A percentile compares a stretch with the other conserved stretches of the same genome.
These are phyloP conservation scores for Lepilemur septentrionalis DNA, from an alignment of 2,797 vertebrate species.

Conservation along the genomic window DNA sequence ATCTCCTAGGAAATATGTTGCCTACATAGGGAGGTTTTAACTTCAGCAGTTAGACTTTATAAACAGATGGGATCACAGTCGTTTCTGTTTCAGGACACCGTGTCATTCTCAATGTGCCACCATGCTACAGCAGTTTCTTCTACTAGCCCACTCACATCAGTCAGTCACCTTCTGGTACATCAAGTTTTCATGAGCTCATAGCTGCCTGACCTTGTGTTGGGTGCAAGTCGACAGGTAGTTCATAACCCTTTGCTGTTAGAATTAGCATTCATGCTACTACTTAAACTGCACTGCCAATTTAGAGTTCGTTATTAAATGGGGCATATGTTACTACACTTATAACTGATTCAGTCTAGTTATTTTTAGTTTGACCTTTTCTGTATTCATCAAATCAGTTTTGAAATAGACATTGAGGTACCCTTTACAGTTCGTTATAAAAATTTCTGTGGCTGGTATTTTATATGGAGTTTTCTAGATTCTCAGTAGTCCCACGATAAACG, in stretches of 20 bases:
- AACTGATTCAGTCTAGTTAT: slow-evolving; percentile 85
- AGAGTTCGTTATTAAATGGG: slow-evolving; percentile 87
- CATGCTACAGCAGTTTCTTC: slow-evolving; percentile 65
- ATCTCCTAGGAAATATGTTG: slow-evolving; percentile 38
- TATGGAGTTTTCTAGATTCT: slow-evolving; percentile 71
- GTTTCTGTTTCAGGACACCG: slow-evolving; percentile 76
- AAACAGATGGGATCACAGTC: slow-evolving; percentile 76
- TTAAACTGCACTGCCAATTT: slow-evolving; percentile 84
- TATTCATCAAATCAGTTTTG: slow-evolving; percentile 86
- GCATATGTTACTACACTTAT: slow-evolving; percentile 87
- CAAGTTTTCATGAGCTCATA: slow-evolving; percentile 80
- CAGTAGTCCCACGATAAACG: slow-evolving; percentile 62
- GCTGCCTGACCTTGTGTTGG: slow-evolving; percentile 82
- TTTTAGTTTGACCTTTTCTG: slow-evolving; percentile 89
- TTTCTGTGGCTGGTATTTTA: slow-evolving; percentile 72
- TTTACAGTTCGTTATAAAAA: slow-evolving; percentile 83
- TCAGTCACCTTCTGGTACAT: slow-evolving; percentile 82
- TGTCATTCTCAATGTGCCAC: slow-evolving; percentile 79
- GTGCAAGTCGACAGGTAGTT: slow-evolving; percentile 81
- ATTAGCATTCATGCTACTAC: slow-evolving; percentile 85
- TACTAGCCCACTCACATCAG: slow-evolving; percentile 69
- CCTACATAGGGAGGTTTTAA: slow-evolving; percentile 57
- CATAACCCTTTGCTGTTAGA: slow-evolving; percentile 85
- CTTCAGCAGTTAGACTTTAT: slow-evolving; percentile 55
- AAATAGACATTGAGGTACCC: slow-evolving; percentile 86